Evolutionary conservation across 2,888 invertebrate species (phyloP).

Genomic region (Meloe dianella): DNA sequence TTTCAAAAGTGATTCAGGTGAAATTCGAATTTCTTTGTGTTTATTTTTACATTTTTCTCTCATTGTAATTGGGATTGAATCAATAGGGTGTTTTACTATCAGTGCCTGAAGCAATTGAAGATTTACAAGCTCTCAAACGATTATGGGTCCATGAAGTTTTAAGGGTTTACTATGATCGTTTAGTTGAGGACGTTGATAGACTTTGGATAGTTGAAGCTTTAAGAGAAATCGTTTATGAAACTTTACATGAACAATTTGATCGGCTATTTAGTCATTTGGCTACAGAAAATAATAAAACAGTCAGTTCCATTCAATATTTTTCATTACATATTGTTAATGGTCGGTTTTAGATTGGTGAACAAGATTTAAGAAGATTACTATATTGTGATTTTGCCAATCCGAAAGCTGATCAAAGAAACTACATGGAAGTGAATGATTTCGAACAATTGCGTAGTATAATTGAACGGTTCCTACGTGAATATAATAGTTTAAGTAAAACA

Average conservation of each 20-base stretch:
- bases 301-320: neutral
- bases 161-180: slow-evolving; percentile 90
- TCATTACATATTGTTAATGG: slow-evolving; percentile 17
- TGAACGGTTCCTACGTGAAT: slow-evolving; percentile 87
- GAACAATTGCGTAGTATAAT: slow-evolving; percentile 81
- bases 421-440: slow-evolving; percentile 86
- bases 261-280: slow-evolving; percentile 66
- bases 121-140: slow-evolving; percentile 83
- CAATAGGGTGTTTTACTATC: slow-evolving; percentile 87
- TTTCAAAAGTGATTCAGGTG: slow-evolving; percentile 88
- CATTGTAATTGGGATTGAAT: neutral
- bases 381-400: slow-evolving; percentile 97
- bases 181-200: slow-evolving; percentile 83
- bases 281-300: neutral
- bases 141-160: slow-evolving; percentile 95
- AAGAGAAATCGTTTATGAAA: slow-evolving; percentile 67
- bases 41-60: slow-evolving; percentile 29
- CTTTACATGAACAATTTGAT: slow-evolving; percentile 77
- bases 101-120: slow-evolving; percentile 90
- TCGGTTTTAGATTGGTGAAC: slow-evolving; percentile 71
- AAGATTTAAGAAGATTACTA: slow-evolving; percentile 82
- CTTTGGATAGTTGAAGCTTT: slow-evolving; percentile 80
- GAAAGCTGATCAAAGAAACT: slow-evolving; percentile 86
- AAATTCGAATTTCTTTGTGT: slow-evolving; percentile 63
- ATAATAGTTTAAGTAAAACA: slow-evolving; percentile 94